Evolutionary conservation across 2,113 vertebrate genomes (phyloP), one percentile per base, ranked within the genome.

Genomic region (Tupaia tana): DNA sequence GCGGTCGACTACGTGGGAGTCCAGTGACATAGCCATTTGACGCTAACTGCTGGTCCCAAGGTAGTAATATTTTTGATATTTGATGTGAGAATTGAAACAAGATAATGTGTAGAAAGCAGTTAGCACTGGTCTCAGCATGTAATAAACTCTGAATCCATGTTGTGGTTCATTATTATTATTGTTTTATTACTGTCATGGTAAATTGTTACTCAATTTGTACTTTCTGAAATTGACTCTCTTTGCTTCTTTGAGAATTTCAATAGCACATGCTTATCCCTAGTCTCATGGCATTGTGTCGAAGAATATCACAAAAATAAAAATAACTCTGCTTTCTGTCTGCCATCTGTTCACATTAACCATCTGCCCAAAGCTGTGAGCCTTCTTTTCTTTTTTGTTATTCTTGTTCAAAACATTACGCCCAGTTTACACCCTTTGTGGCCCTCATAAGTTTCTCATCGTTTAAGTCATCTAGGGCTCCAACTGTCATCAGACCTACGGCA

Each of bases 331-430:
- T 94, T 95, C 73, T 81, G 24, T 58, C 87, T 78, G 27, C 90
- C 82, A 70, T 93, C 88, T 96, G 88, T 66, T 61, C 71, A 86
- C 13, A 69, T 31, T 90, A 81, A 90, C 93, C 93, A 92, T 95
- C 92, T 95, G 81, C 75, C 77, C 78, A 20, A 74, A 75, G 43
- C 74, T 52, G 58, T n/a, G n/a, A 73, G 73, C 34, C 27, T 84
- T 19, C 8, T 63, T 87, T 31, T 58, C 69, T 31, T 75, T 88
- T 61, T 25, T 31, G 19, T 81, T 94, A 56, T 89, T 93, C 56
- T 20, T 79, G 64, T 63, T 89, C 43, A 66, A 84, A 84, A 85
- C 61, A 69, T 63, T 91, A n/a, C 1, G 29, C 22, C 56, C n/a
- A 64, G 22, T 58, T 81, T 13, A 18, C 7, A 88, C 8, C n/a